Base-by-base conservation (phyloP, 2,888 invertebrate species). In the Tenthredo scrophulariae region DNA sequence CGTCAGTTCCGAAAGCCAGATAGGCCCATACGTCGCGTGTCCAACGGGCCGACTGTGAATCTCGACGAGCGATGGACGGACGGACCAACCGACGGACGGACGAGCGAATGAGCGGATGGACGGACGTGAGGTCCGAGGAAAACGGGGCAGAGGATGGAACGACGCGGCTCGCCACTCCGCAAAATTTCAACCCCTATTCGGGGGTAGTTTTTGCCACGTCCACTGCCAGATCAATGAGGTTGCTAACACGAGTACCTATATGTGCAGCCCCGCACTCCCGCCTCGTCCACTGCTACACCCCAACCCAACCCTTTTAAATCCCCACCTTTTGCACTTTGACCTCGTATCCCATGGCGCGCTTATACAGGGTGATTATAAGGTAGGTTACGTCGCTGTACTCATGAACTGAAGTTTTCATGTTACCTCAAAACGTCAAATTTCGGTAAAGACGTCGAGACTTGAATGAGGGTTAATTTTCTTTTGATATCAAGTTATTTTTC, bases 141-240 rank as follows among this genome's bases (percentile, higher is more conserved):
- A 83, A 70, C 83, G 67, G 83, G 86, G 87, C 87, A 88, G 88
- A 88, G 70, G 70, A 83, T 70, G 70, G 50, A 83, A 70, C 70
- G 83, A 83, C 83, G 83, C 83, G 90, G 90, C 91, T 91, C 90
- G 89, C 90, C 91, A 89, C 91, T 91, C 91, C 91, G 90, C 91
- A 92, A 92, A 92, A 91, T 92, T 91, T 91, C 91, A 90, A 91
- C 88, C 89, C 88, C 89, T 88, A 88, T 88, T 89, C 89, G 87
- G 89, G 89, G 90, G 91, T 91, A 92, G 91, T 92, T 92, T 92
- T 92, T 92, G 90, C 91, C 91, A 91, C 92, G 91, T 91, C 91
- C 92, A 91, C 91, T 91, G 91, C 90, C 93, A 92, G 93, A 93
- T 93, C 93, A 93, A 93, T 92, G 93, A 92, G 92, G 91, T 91